phyloP scores from a whole-genome alignment of 2,797 vertebrate genomes.

The Enteromius thamalakanensis region DNA sequence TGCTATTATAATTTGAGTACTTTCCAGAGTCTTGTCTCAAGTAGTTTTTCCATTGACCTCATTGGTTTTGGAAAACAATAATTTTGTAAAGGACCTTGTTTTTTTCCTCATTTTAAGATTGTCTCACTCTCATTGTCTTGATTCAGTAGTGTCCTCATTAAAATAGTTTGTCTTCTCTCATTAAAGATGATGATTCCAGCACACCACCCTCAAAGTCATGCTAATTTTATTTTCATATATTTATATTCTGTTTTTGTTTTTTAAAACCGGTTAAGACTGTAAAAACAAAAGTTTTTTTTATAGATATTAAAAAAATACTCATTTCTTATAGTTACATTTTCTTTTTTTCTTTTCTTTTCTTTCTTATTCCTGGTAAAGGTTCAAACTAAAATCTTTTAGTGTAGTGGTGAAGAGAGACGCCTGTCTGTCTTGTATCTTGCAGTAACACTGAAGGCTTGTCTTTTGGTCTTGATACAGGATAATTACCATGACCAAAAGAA shows the following conservation, averaged over 20 bases:
- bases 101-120: neutral
- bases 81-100: neutral
- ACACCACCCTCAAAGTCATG: neutral
- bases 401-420: constrained; percentile 16
- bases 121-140: neutral
- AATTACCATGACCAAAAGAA: constrained; percentile 52
- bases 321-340: no score
- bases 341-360: neutral
- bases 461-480: constrained; percentile 39
- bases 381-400: neutral
- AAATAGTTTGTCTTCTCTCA: neutral
- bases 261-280: neutral
- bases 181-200: neutral
- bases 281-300: no score
- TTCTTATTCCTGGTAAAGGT: neutral
- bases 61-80: neutral
- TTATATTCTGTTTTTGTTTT: neutral
- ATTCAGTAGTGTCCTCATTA: neutral
- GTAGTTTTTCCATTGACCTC: constrained; percentile 7
- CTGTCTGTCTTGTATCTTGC: constrained; percentile 23
- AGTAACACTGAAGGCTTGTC: constrained; percentile 6
- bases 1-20: constrained; percentile 4
- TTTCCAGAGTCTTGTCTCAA: constrained; percentile 5
- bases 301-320: no score
- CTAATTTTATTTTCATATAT: neutral